Conservation (phyloP, 2,113 vertebrate genomes). For the Cinclus cinclus region DNA sequence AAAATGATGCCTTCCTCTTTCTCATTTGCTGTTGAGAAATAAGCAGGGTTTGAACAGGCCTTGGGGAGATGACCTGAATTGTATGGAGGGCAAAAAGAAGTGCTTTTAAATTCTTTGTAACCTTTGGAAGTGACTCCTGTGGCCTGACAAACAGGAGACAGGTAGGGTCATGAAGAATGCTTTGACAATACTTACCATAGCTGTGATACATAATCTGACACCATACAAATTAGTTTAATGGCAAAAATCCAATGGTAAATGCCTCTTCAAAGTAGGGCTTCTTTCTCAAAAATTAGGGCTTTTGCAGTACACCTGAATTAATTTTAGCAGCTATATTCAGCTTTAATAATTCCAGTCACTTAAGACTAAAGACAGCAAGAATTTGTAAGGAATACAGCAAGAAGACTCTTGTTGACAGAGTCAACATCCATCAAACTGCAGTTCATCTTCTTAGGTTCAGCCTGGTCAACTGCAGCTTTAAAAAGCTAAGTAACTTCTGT, state of each 20-base stretch:
- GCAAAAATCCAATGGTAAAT: background rate
- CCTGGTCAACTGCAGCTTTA: background rate
- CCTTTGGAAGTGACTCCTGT: background rate
- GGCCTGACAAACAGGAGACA: background rate
- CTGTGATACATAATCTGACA: background rate
- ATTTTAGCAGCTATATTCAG: background rate
- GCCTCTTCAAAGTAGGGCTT: background rate
- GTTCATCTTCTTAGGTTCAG: background rate
- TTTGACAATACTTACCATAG: background rate
- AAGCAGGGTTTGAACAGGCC: constrained; percentile 19
- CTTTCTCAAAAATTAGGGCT: background rate
- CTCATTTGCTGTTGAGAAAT: constrained; percentile 19
- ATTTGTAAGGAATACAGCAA: background rate
- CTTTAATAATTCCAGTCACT: background rate
- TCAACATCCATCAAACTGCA: background rate
- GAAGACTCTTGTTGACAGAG: background rate
- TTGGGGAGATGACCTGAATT: constrained; percentile 27
- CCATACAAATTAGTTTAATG: background rate
- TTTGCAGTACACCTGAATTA: background rate
- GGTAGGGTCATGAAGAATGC: background rate
- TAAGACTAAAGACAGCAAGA: background rate
- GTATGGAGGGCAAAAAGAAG: constrained; percentile 5
- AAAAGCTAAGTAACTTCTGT: background rate
- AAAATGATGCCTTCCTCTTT: background rate
- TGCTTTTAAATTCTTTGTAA: background rate